Evolutionary conservation across 37 sponge, comb jelly and placozoan species (phyloP).

Genomic region (Spongilla lacustris): DNA sequence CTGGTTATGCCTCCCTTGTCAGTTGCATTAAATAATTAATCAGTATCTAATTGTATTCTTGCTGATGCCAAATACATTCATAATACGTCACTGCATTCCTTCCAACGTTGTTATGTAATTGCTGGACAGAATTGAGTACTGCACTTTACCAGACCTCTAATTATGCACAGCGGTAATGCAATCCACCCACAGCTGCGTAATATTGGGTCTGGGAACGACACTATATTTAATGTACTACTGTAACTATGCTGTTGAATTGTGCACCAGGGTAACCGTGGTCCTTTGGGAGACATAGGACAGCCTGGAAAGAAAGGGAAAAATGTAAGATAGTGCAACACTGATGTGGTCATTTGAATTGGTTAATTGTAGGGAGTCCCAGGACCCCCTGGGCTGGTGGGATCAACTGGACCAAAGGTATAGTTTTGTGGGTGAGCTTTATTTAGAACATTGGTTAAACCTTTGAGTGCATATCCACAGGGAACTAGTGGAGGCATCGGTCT

Average conservation of each 20-base stretch:
- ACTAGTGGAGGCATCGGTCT: background rate
- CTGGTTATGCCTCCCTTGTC: too few relatives aligned
- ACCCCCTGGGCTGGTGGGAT: background rate
- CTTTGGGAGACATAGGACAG: slow-evolving; percentile 40
- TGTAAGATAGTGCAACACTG: slow-evolving; percentile 8
- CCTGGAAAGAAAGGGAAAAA: slow-evolving; percentile 37
- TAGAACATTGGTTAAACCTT: background rate
- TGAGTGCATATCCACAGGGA: background rate
- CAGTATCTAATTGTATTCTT: too few relatives aligned
- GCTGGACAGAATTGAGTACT: too few relatives aligned
- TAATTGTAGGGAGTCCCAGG: background rate
- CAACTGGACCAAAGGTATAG: background rate
- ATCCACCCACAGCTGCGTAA: too few relatives aligned
- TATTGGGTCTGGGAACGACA: too few relatives aligned
- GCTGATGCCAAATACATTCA: too few relatives aligned
- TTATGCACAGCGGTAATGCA: too few relatives aligned
- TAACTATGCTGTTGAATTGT: background rate
- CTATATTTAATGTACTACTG: too few relatives aligned
- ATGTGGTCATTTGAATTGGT: background rate
- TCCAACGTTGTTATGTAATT: too few relatives aligned
- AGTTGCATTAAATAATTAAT: too few relatives aligned
- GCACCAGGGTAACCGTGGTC: slow-evolving; percentile 65
- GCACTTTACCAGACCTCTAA: too few relatives aligned
- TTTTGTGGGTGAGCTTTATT: background rate
- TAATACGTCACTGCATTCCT: too few relatives aligned